phyloP scores from a whole-genome alignment of 2,888 invertebrate species.

The Cryptocephalus moraei region DNA sequence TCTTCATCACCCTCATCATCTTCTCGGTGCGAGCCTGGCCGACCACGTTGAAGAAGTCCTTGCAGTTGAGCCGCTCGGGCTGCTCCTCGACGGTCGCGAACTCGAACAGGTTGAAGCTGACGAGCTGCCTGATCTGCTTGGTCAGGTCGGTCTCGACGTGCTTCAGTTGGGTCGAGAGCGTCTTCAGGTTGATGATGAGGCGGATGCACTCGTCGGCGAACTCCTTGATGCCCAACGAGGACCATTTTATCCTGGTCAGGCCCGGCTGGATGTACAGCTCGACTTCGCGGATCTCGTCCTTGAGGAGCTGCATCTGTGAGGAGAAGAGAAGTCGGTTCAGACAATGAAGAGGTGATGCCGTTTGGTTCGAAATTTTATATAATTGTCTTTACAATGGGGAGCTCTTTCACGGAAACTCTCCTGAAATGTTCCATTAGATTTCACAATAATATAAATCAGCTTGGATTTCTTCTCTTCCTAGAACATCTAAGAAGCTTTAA shows the following conservation, averaged over 20 bases:
- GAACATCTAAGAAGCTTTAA: too few relatives aligned
- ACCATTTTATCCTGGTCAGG: slow-evolving; percentile 75
- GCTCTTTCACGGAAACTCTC: too few relatives aligned
- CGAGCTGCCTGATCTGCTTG: slow-evolving; percentile 45
- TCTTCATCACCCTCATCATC: slow-evolving; percentile 54
- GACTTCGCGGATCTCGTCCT: slow-evolving; percentile 56
- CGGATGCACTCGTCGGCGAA: slow-evolving; percentile 52
- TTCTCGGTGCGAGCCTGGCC: slow-evolving; percentile 59
- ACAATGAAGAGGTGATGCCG: too few relatives aligned
- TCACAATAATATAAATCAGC: too few relatives aligned
- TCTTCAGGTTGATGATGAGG: slow-evolving; percentile 49
- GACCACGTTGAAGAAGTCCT: slow-evolving; percentile 63
- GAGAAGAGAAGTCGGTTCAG: too few relatives aligned
- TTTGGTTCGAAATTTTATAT: too few relatives aligned
- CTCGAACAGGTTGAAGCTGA: slow-evolving; percentile 49
- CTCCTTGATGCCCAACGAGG: slow-evolving; percentile 68
- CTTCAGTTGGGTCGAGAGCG: slow-evolving; percentile 57
- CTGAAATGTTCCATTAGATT: too few relatives aligned
- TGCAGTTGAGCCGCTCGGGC: slow-evolving; percentile 25
- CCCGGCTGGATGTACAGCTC: slow-evolving; percentile 74
- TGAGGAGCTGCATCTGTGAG: slow-evolving; percentile 52
- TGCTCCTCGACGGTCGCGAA: slow-evolving; percentile 21
- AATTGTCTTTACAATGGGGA: too few relatives aligned
- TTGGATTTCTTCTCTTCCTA: too few relatives aligned
- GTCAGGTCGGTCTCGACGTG: slow-evolving; percentile 56